These are phyloP conservation scores for Martes flavigula DNA, from an alignment of 2,797 vertebrate species.

Conservation along the genomic window DNA sequence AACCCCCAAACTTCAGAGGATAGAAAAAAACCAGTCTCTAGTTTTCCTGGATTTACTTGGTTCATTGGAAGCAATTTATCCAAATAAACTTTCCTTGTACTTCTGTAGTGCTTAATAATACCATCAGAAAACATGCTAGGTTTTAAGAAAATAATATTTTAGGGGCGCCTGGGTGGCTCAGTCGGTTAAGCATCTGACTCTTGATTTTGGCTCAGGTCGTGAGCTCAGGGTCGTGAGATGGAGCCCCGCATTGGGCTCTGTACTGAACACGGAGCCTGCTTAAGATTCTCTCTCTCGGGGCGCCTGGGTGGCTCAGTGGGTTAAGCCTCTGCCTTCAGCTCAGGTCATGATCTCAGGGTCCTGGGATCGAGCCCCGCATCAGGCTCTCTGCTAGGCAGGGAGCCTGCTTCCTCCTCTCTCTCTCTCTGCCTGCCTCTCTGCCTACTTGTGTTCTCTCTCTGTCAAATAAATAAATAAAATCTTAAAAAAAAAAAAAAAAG, in stretches of 20 bases:
- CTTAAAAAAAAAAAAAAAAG: no score
- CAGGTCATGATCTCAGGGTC: no score
- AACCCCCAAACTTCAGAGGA: neutral
- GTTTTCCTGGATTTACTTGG: neutral
- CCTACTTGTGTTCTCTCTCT: no score
- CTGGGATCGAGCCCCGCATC: no score
- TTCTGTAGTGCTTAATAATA: neutral
- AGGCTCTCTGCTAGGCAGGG: no score
- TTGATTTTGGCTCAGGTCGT: neutral
- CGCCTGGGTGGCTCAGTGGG: no score
- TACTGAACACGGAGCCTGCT: neutral
- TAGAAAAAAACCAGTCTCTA: neutral
- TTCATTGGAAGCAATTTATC: constrained; percentile 8
- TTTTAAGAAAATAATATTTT: constrained; percentile 4
- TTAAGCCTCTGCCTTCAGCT: no score
- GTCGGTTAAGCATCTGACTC: neutral
- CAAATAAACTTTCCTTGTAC: neutral
- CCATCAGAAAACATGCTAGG: neutral
- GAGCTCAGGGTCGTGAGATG: neutral
- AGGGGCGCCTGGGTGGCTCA: neutral
- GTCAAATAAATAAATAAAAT: no score
- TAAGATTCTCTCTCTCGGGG: neutral
- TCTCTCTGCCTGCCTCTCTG: no score
- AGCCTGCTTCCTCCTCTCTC: no score
- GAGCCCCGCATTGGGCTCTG: neutral